Evolutionary conservation across 1,140 invertebrate species (phyloP).

Genomic region (Leptinotarsa texana): DNA sequence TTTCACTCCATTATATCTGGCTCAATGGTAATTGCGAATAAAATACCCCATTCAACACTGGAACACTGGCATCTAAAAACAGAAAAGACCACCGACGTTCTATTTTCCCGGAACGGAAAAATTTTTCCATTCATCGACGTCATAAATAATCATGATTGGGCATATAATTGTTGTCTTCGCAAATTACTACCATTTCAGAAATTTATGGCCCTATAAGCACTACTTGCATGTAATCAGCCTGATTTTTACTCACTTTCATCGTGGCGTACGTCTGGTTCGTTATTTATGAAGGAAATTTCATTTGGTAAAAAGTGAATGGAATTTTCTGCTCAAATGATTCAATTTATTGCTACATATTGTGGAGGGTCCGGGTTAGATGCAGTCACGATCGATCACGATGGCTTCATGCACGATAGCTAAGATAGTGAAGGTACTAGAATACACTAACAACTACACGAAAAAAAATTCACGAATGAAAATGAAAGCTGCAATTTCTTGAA

Average conservation of each 20-base stretch:
- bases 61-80: too few relatives aligned
- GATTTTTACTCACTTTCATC: conserved; percentile 1
- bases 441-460: too few relatives aligned
- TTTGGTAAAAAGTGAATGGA: conserved; percentile 3
- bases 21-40: too few relatives aligned
- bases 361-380: background rate
- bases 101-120: background rate
- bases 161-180: background rate
- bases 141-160: conserved; percentile 6
- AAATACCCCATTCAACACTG: too few relatives aligned
- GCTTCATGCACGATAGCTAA: too few relatives aligned
- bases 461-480: too few relatives aligned
- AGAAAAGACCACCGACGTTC: background rate
- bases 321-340: conserved; percentile 6
- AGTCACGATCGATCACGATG: background rate
- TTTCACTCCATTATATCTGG: too few relatives aligned
- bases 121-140: background rate
- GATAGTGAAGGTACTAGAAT: too few relatives aligned
- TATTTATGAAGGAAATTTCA: conserved; percentile 6
- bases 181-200: conserved; percentile 5
- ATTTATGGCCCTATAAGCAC: conserved; percentile 2
- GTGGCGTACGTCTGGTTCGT: background rate
- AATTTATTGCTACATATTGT: conserved; percentile 6
- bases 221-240: background rate
- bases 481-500: too few relatives aligned